Base-by-base conservation (phyloP, 2,113 vertebrate genomes). In the Chaetura pelagica region DNA sequence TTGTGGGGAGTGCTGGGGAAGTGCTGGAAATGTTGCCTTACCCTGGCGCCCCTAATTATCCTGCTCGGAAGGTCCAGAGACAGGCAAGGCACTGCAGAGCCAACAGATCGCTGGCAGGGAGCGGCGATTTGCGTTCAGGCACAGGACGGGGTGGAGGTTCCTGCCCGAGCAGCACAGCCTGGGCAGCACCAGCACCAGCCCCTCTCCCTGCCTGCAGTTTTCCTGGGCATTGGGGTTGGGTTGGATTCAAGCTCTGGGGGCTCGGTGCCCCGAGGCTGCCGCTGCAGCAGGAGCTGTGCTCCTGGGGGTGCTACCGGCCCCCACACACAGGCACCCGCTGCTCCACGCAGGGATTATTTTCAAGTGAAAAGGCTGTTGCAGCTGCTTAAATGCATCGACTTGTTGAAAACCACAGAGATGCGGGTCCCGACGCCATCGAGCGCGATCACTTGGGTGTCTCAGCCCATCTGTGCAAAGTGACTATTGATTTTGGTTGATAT, bases 401-500 rank as follows among this genome's bases (percentile, higher is more conserved):
- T 57, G 96, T 96, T 89, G 97, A 82, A 96, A 84, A 95, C 35
- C 48, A 7, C 89, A 68, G 57, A 94, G 98, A 96, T 97, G 95
- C 95, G 98, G 97, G 97, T 94, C 93, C 81, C 58, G 73, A 74
- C 59, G 94, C 93, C 76, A 64, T 18, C 12, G 87, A 96, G 95
- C 5, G 75, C 94, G 77, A 77, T 96, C 93, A 4, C 97, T 95
- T 78, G 63, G 97, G 97, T 96, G 96, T 94, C 97, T 98, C 83
- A 26, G 96, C 97, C 97, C 98, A 84, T 97, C 97, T 89, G 93
- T 89, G 84, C 73, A 62, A 89, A 97, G 98, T 73, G 95, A 69
- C 95, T 97, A 98, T 98, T 94, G 98, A 98, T 98, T 97, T 87
- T 95, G 96, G 96, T 95, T 98, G 98, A 98, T 98, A 97, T 94